phyloP scores from a whole-genome alignment of 2,113 vertebrate species.

The Cyanistes caeruleus region DNA sequence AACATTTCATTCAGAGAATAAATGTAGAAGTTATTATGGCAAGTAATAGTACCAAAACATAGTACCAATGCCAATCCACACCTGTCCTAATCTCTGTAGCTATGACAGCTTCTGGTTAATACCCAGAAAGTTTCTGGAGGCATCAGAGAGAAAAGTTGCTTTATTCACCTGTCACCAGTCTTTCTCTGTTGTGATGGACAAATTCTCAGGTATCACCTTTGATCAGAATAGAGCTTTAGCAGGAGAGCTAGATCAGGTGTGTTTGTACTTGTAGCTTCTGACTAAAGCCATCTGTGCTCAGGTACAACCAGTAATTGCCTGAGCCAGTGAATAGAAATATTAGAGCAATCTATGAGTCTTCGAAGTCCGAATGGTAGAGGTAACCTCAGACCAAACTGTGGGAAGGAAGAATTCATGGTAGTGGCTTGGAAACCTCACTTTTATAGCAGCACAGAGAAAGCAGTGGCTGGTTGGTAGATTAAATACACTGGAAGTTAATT shows the following conservation, averaged over 20 bases:
- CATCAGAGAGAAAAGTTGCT: neutral
- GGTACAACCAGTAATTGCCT: neutral
- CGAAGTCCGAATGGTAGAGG: neutral
- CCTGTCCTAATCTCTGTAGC: neutral
- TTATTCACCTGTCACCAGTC: neutral
- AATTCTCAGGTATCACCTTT: neutral
- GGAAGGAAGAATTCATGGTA: neutral
- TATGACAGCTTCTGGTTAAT: neutral
- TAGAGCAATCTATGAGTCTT: neutral
- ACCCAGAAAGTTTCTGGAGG: neutral
- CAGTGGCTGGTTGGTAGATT: neutral
- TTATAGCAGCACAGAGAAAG: neutral
- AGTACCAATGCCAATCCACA: neutral
- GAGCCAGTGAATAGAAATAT: neutral
- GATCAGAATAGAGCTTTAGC: neutral
- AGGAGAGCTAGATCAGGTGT: neutral
- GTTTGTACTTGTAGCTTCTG: neutral
- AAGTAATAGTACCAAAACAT: neutral
- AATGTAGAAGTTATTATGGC: neutral
- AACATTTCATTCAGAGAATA: neutral
- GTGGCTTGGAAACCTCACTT: neutral
- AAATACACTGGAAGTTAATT: neutral
- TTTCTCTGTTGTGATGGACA: neutral
- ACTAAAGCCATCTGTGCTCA: neutral
- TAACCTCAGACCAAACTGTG: neutral